Base-by-base conservation (phyloP, 2,113 vertebrate genomes). In the Petromus typicus region DNA sequence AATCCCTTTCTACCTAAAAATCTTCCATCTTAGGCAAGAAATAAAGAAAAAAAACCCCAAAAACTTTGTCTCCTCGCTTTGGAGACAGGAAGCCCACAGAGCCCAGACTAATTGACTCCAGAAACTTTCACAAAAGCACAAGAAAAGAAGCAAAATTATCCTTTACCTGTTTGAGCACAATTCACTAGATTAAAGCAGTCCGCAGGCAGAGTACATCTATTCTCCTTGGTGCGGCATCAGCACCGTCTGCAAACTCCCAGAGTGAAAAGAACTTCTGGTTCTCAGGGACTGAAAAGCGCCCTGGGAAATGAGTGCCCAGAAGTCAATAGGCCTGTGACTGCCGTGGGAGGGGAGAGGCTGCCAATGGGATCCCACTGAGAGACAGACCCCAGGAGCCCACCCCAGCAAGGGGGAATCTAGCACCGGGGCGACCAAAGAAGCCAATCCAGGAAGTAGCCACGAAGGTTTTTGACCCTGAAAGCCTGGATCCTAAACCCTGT, bases 221-320 rank as follows among this genome's bases (percentile, higher is more conserved):
- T 97, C 61, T 93, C 78, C 63, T 91, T 48, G 75, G 82, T 96
- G 63, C 3, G 0, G 61, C 34, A 16, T 51, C 0, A 0, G 67
- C 40, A 16, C 57, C 0, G 0, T 67, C 92, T 90, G 45, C 51
- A 96, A 90, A 87, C 81, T 94, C 89, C 84, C 75, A 94, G 51
- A 88, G 57, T 93, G 96, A 96, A 94, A 95, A 94, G 88, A 93
- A 95, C 89, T 75, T 93, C 80, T 64, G 67, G 37, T 89, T 91
- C 63, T 89, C 69, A 61, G 79, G 37, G 86, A 92, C 84, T 95
- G 80, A 94, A 97, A 95, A 34, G 34, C 87, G 56, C 59, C 91
- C 95, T 93, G 64, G 90, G 93, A 97, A 96, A 95, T 66, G n/a
- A 94, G 71, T 90, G 91, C 81, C 85, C 54, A 13, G 76, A 95